These are phyloP conservation scores for Cichladusa arquata DNA, from an alignment of 2,113 vertebrate genomes.

Conservation along the genomic window DNA sequence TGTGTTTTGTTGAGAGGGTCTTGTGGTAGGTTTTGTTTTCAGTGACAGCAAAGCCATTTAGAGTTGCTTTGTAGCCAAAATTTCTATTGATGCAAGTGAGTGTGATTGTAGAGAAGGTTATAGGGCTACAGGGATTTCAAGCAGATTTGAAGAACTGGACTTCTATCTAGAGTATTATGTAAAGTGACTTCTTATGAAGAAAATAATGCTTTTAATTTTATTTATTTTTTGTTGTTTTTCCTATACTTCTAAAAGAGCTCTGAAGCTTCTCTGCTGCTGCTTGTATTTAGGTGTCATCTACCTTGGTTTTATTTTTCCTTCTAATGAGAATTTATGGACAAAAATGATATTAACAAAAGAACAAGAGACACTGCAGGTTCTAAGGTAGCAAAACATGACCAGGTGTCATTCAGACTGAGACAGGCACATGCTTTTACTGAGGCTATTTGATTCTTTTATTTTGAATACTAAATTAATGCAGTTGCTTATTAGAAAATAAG, in stretches of 20 bases:
- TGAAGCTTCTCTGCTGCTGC: background rate
- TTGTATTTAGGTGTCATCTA: background rate
- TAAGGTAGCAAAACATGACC: background rate
- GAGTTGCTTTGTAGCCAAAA: background rate
- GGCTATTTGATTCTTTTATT: background rate
- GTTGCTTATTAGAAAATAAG: background rate
- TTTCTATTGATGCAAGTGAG: background rate
- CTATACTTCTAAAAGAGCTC: background rate
- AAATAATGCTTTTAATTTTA: background rate
- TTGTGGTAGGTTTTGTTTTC: background rate
- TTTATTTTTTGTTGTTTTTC: background rate
- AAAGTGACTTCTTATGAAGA: background rate
- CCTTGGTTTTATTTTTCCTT: background rate
- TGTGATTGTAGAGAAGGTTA: background rate
- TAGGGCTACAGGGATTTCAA: background rate
- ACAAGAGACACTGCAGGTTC: background rate
- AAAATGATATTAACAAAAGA: background rate
- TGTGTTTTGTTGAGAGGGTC: background rate
- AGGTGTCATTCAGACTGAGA: background rate
- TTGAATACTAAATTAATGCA: background rate
- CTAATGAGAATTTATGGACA: background rate
- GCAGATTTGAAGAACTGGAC: background rate
- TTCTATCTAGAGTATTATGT: background rate
- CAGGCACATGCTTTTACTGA: background rate
- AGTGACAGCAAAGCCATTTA: background rate